These are phyloP conservation scores for Oryzias javanicus DNA, from an alignment of 2,113 vertebrate genomes.

Conservation along the genomic window DNA sequence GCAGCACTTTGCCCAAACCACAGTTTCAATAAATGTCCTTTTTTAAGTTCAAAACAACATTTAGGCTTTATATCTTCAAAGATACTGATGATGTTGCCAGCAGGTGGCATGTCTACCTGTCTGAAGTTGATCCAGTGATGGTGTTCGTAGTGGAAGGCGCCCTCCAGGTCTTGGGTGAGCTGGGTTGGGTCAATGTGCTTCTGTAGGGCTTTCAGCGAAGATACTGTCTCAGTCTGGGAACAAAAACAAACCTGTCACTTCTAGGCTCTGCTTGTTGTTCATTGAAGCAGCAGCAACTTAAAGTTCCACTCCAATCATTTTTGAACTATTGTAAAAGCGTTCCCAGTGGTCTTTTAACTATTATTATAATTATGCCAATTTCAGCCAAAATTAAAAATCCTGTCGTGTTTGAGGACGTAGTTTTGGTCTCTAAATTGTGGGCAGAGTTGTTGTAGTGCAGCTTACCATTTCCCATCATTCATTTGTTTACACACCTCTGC, in stretches of 20 bases:
- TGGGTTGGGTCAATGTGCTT: slow-evolving; percentile 81
- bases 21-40: neutral
- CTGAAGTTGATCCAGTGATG: slow-evolving; percentile 82
- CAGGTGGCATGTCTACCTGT: slow-evolving; percentile 62
- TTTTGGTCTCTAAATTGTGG: too few relatives aligned
- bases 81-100: slow-evolving; percentile 2
- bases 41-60: neutral
- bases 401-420: too few relatives aligned
- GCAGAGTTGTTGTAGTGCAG: too few relatives aligned
- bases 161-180: slow-evolving; percentile 79
- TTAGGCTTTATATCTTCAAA: neutral
- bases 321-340: too few relatives aligned
- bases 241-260: slow-evolving; percentile 10
- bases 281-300: too few relatives aligned
- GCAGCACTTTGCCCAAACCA: neutral
- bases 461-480: too few relatives aligned
- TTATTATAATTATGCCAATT: too few relatives aligned
- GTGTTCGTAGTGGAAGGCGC: slow-evolving; percentile 81
- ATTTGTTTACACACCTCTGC: too few relatives aligned
- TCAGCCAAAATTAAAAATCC: too few relatives aligned
- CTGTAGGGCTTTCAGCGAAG: slow-evolving; percentile 80
- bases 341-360: too few relatives aligned
- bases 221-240: slow-evolving; percentile 78
- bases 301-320: too few relatives aligned
- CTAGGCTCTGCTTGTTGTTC: too few relatives aligned